phyloP scores from a whole-genome alignment of 2,797 vertebrate species.

The Petrocephalus sullivani region DNA sequence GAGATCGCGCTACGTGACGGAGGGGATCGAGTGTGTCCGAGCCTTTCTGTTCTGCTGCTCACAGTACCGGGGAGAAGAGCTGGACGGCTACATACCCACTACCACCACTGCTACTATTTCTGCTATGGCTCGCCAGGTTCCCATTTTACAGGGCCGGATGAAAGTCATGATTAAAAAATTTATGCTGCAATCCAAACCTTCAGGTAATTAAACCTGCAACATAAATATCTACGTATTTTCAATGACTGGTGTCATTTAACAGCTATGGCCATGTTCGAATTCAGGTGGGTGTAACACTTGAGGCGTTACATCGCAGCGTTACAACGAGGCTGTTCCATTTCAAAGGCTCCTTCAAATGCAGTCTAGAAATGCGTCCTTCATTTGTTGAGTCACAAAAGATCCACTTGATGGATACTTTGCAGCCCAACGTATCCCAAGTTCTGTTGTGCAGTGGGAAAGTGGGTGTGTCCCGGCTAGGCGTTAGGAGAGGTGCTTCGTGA shows the following conservation, averaged over 20 bases:
- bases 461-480: background rate
- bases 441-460: background rate
- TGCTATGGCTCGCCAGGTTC: background rate
- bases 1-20: conserved; percentile 60
- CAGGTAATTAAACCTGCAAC: background rate
- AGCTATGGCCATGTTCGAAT: background rate
- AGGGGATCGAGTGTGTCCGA: conserved; percentile 55
- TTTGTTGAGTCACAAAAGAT: background rate
- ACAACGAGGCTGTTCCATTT: background rate
- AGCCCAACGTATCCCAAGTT: background rate
- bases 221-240: background rate
- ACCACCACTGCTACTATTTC: conserved; percentile 27
- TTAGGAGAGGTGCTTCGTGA: background rate
- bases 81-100: conserved; percentile 31
- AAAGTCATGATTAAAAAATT: background rate
- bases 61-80: conserved; percentile 40
- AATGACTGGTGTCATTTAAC: background rate
- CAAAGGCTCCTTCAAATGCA: background rate
- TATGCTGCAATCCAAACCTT: background rate
- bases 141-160: background rate
- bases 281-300: background rate
- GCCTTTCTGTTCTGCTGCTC: conserved; percentile 69
- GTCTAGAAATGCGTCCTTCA: background rate
- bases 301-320: background rate
- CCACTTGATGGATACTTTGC: background rate